Conservation (phyloP, 2,888 invertebrate genomes). For the Callimorpha dominula region DNA sequence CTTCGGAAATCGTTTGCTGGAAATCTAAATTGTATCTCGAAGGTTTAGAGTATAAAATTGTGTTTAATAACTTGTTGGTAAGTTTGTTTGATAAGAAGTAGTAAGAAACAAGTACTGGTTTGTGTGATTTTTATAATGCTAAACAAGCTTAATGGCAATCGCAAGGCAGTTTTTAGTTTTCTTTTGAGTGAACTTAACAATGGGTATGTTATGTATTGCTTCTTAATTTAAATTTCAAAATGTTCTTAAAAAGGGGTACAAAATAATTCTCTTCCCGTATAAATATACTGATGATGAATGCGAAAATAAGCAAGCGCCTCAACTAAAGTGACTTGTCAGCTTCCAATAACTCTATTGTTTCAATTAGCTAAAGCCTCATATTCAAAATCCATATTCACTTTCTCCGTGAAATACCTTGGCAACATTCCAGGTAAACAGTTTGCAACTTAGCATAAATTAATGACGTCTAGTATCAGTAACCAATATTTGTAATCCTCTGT, state of each 20-base stretch:
- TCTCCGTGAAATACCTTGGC: not conserved
- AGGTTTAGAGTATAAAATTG: not conserved
- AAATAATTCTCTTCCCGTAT: no score
- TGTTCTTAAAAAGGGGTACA: no score
- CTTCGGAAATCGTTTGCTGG: not conserved
- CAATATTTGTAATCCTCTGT: not conserved
- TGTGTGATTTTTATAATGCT: not conserved
- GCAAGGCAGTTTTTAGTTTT: constrained; percentile 6
- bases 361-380: not conserved
- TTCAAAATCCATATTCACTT: not conserved
- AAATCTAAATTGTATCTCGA: not conserved
- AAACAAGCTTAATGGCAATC: constrained; percentile 8
- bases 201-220: no score
- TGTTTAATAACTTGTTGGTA: not conserved
- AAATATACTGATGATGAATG: no score
- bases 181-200: not conserved
- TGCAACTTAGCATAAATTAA: constrained; percentile 1
- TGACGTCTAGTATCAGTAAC: not conserved
- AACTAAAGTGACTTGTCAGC: no score
- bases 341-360: not conserved
- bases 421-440: constrained; percentile 5
- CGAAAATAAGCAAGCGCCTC: no score
- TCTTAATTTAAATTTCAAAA: no score
- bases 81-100: not conserved
- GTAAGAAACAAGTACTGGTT: not conserved